phyloP scores from a whole-genome alignment of 2,797 vertebrate species.

The Bovichtus diacanthus region DNA sequence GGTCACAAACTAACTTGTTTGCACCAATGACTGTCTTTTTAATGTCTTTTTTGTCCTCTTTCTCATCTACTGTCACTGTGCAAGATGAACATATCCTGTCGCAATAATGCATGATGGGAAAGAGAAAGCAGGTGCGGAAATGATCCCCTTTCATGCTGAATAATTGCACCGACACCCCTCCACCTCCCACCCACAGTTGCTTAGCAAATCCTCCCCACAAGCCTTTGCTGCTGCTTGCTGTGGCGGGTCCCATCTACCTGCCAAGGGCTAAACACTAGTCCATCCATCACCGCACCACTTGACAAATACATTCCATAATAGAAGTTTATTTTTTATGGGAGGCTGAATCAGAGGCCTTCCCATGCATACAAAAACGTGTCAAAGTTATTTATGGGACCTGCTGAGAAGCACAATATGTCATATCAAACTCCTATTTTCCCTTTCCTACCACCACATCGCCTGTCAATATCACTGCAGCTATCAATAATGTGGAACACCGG shows the following conservation, averaged over 20 bases:
- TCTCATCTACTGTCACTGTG: constrained; percentile 56
- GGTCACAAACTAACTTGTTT: constrained; percentile 8
- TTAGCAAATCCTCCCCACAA: constrained; percentile 95
- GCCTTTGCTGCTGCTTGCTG: constrained; percentile 89
- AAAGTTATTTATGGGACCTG: constrained; percentile 99
- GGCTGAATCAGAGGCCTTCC: constrained; percentile 99
- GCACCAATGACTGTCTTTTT: neutral
- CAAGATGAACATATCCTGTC: constrained; percentile 78
- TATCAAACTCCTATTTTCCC: constrained; percentile 99
- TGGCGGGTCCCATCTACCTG: constrained; percentile 92
- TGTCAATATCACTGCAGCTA: constrained; percentile 99
- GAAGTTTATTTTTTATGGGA: constrained; percentile 99
- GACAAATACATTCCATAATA: constrained; percentile 99
- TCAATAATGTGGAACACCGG: constrained; percentile 97
- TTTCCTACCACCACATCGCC: constrained; percentile 91
- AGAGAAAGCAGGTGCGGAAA: constrained; percentile 93
- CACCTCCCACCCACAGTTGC: constrained; percentile 75
- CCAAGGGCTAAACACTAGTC: constrained; percentile 97
- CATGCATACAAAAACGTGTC: constrained; percentile 99
- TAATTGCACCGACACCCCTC: constrained; percentile 93
- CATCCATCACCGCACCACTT: constrained; percentile 99
- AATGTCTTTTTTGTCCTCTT: constrained; percentile 26
- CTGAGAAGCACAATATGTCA: constrained; percentile 99
- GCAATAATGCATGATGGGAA: constrained; percentile 90
- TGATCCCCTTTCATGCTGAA: constrained; percentile 93